Evolutionary conservation across 2,113 vertebrate species (phyloP).

Genomic region (Onychorhynchus coronatus): DNA sequence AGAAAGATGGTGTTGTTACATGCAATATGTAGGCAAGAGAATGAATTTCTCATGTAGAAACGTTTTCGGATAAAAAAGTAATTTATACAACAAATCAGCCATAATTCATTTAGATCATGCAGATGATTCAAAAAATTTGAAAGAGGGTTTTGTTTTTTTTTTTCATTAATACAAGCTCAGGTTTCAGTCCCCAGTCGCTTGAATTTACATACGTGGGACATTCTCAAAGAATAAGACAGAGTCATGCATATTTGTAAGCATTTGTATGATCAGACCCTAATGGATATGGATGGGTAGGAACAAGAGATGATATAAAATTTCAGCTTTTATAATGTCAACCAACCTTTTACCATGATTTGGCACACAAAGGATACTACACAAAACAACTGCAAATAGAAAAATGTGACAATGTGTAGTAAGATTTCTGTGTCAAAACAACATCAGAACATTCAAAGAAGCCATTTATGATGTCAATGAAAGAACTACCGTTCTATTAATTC

Average conservation of each 20-base stretch:
- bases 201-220: not conserved
- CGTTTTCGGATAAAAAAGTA: not conserved
- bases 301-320: not conserved
- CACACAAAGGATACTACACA: not conserved
- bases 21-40: not conserved
- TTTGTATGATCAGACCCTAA: not conserved
- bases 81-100: not conserved
- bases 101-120: not conserved
- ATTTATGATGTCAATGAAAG: constrained; percentile 46
- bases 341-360: constrained; percentile 24
- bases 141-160: not conserved
- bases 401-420: constrained; percentile 14
- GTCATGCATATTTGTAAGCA: not conserved
- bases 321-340: constrained; percentile 10
- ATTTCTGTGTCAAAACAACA: constrained; percentile 50
- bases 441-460: constrained; percentile 37
- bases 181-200: not conserved
- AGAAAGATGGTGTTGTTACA: not conserved
- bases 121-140: not conserved
- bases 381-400: constrained; percentile 33
- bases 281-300: not conserved
- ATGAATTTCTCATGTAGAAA: not conserved
- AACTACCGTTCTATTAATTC: not conserved
- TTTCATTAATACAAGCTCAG: not conserved
- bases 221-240: not conserved